phyloP scores from a whole-genome alignment of 1,140 invertebrate species.

The Popillia japonica region DNA sequence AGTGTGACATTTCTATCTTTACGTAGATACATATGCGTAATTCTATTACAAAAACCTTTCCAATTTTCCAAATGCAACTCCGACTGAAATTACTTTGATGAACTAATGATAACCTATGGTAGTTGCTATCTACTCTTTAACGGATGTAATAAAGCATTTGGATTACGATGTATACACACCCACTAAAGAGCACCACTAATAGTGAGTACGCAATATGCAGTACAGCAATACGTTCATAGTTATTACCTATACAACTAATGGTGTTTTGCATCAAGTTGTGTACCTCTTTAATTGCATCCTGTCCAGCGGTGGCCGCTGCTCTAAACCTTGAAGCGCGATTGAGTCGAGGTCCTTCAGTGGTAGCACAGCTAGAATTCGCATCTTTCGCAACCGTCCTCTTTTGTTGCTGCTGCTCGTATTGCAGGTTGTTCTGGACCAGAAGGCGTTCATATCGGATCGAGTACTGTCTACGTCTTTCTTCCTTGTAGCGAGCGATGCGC shows the following conservation, averaged over 20 bases:
- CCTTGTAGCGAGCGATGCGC: slow-evolving; percentile 72
- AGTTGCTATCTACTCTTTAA: no score
- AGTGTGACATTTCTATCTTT: no score
- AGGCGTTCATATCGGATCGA: slow-evolving; percentile 49
- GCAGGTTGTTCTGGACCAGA: slow-evolving; percentile 54
- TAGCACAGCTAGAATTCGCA: slow-evolving; percentile 57
- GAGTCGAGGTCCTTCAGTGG: slow-evolving; percentile 65
- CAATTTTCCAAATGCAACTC: no score
- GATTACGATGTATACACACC: not conserved
- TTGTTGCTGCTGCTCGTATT: slow-evolving; percentile 28
- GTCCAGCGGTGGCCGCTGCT: slow-evolving; percentile 65
- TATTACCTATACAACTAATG: not conserved
- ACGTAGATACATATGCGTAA: no score
- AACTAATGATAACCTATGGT: no score
- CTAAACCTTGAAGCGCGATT: slow-evolving; percentile 75
- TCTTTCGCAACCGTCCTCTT: slow-evolving; percentile 36
- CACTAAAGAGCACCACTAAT: not conserved
- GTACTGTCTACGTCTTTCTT: slow-evolving; percentile 70
- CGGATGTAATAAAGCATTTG: no score
- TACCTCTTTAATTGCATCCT: slow-evolving; percentile 44
- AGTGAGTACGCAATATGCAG: not conserved
- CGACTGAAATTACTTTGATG: no score
- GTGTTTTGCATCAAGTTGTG: not conserved
- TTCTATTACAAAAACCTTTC: no score
- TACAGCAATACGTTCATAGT: slow-evolving; percentile 19